Evolutionary conservation across 2,797 vertebrate species (phyloP).

Genomic region (Garrulus glandarius): DNA sequence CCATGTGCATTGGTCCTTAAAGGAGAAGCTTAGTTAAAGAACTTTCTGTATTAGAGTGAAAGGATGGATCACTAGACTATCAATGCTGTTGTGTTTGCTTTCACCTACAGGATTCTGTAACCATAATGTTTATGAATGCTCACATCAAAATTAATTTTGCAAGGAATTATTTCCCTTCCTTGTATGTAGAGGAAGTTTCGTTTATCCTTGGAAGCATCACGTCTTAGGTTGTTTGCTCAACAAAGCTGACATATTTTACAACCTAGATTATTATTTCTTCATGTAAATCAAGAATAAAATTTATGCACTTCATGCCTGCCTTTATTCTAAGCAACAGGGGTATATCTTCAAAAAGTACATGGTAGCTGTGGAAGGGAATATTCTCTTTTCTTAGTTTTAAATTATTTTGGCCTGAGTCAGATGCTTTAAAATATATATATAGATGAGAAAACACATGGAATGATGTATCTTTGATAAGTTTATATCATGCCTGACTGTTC

Average conservation of each 20-base stretch:
- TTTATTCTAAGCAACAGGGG: neutral
- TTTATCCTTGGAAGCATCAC: neutral
- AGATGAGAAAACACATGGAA: neutral
- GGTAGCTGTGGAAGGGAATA: neutral
- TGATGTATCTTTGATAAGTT: neutral
- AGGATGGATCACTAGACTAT: neutral
- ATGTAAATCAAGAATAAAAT: neutral
- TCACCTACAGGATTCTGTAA: neutral
- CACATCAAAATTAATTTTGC: neutral
- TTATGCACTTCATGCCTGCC: neutral
- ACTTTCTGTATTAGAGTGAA: neutral
- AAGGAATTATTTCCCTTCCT: neutral
- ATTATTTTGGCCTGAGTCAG: neutral
- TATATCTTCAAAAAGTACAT: neutral
- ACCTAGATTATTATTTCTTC: neutral
- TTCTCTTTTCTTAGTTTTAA: neutral
- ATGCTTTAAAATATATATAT: neutral
- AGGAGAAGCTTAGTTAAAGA: neutral
- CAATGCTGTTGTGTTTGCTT: neutral
- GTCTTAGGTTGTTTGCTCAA: neutral
- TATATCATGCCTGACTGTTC: neutral
- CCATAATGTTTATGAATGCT: neutral
- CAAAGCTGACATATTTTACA: neutral
- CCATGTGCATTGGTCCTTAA: neutral
- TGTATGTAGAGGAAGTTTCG: neutral